phyloP scores from a whole-genome alignment of 2,888 invertebrate species.

The Cotesia congregata region DNA sequence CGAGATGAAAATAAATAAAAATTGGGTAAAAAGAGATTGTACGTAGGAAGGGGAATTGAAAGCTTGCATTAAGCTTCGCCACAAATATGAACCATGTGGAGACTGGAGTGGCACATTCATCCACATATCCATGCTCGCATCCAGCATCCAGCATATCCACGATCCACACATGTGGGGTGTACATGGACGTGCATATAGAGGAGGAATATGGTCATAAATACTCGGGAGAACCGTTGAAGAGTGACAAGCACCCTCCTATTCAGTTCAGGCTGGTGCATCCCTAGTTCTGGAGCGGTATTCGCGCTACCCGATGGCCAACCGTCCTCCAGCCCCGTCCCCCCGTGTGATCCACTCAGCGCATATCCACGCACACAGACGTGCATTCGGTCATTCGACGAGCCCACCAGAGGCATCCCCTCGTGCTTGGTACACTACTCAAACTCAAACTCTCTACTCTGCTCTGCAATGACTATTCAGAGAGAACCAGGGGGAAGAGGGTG shows the following conservation, averaged over 20 bases:
- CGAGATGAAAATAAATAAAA: background rate
- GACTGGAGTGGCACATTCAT: conserved; percentile 20
- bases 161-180: conserved; percentile 36
- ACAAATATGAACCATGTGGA: conserved; percentile 13
- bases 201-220: conserved; percentile 48
- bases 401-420: conserved; percentile 15
- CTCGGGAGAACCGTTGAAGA: conserved; percentile 49
- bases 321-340: conserved; percentile 25
- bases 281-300: conserved; percentile 52
- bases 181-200: conserved; percentile 15
- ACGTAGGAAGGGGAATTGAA: background rate
- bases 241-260: conserved; percentile 49
- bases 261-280: conserved; percentile 33
- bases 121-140: conserved; percentile 7
- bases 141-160: too few species aligned
- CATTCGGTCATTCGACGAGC: conserved; percentile 46
- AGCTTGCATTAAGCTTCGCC: conserved; percentile 13
- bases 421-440: conserved; percentile 11
- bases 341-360: conserved; percentile 64
- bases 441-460: conserved; percentile 47
- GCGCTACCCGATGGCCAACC: conserved; percentile 55
- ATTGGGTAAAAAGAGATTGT: background rate
- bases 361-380: conserved; percentile 44
- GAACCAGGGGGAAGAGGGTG: conserved; percentile 40
- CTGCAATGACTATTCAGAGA: conserved; percentile 65